These are phyloP conservation scores for Nematostella vectensis DNA, from an alignment of 92 coral and sea anemone genomes.

Conservation along the genomic window DNA sequence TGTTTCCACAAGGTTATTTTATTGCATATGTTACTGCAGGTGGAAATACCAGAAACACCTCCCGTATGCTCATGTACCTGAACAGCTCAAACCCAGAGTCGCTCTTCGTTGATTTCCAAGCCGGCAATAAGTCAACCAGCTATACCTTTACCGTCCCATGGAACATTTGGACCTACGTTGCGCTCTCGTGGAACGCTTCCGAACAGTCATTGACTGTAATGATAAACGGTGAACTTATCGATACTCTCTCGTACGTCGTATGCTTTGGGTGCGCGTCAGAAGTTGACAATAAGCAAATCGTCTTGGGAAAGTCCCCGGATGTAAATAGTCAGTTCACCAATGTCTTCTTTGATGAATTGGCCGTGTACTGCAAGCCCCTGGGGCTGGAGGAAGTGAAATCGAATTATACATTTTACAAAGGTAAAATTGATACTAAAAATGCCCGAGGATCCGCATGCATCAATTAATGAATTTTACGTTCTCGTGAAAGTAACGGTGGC, in stretches of 20 bases:
- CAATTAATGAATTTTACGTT: too few relatives aligned
- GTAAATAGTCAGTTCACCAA: background rate
- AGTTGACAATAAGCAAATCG: background rate
- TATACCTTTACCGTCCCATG: constrained; percentile 1
- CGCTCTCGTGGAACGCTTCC: background rate
- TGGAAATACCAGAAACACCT: too few relatives aligned
- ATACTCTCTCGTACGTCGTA: background rate
- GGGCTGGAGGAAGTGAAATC: background rate
- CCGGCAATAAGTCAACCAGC: background rate
- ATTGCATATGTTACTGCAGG: too few relatives aligned
- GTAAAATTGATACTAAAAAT: too few relatives aligned
- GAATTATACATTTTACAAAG: background rate
- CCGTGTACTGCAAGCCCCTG: constrained; percentile 7
- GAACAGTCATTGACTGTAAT: background rate
- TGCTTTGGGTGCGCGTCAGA: constrained; percentile 2
- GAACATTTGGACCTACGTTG: constrained; percentile 16
- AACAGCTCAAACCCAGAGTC: constrained; percentile 1
- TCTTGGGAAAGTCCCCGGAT: constrained; percentile 7
- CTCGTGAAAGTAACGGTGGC: too few relatives aligned
- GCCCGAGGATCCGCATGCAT: too few relatives aligned
- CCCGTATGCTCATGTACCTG: too few relatives aligned
- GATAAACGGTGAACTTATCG: constrained; percentile 7
- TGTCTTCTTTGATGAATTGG: constrained; percentile 14
- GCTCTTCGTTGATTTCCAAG: background rate
- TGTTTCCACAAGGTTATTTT: too few relatives aligned